phyloP scores from a whole-genome alignment of 2,113 vertebrate genomes.

The Fulica atra region DNA sequence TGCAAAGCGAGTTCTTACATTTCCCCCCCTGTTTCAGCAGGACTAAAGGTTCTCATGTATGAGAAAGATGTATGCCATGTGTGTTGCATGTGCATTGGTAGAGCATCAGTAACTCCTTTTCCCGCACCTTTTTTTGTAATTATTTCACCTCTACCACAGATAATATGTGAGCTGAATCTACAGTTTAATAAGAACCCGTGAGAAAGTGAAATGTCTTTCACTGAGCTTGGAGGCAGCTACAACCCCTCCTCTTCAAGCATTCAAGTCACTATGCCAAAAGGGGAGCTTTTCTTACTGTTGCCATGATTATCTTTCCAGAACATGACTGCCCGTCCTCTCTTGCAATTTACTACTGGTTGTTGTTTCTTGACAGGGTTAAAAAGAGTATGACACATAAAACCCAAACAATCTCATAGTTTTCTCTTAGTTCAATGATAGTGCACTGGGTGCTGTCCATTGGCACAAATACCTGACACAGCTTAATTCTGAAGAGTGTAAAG shows the following conservation, averaged over 20 bases:
- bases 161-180: not conserved
- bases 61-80: not conserved
- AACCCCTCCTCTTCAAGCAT: not conserved
- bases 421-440: constrained; percentile 39
- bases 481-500: constrained; percentile 47
- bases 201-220: not conserved
- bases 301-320: not conserved
- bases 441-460: not conserved
- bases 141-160: not conserved
- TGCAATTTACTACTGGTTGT: not conserved
- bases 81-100: not conserved
- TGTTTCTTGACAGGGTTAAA: not conserved
- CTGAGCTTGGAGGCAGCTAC: not conserved
- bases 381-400: not conserved
- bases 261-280: not conserved
- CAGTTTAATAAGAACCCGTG: not conserved
- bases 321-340: not conserved
- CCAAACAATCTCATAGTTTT: not conserved
- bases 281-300: not conserved
- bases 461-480: constrained; percentile 45
- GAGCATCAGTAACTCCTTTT: not conserved
- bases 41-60: not conserved
- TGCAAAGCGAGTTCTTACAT: not conserved
- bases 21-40: not conserved
- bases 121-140: not conserved